Evolutionary conservation across 2,888 invertebrate genomes (phyloP), one percentile per base, ranked within the genome.

Genomic region (Lasioglossum pauxillum): DNA sequence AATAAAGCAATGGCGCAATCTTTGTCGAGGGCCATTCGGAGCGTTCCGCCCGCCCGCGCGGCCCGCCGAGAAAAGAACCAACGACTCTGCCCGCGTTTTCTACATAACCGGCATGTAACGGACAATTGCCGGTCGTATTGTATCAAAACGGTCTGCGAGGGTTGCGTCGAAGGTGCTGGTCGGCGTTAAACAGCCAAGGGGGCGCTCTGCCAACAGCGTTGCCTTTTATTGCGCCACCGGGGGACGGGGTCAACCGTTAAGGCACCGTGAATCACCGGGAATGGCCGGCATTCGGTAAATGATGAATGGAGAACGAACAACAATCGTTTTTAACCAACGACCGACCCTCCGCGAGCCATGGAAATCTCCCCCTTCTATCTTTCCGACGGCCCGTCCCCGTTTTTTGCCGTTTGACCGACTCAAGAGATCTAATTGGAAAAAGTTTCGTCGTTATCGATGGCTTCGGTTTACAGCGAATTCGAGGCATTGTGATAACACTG

Each of bases 181-280:
- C 38, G 73, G 74, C 44, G 76, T 77, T 79, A 77, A 79, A 82
- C 41, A 57, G 53, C 76, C 53, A 53, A 72, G 49, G 60, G 69
- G 69, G 69, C 31, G 69, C 49, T 44, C 83, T 86, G 87, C 87
- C 87, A 86, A 83, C 41, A 78, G 80, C 46, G 80, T 80, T 80
- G 31, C 78, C 83, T 71, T 80, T 86, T 86, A 80, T 86, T 83
- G 82, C 78, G n/a, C 75, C 27, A 38, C 16, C 31, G 14, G 5
- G 5, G 57, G 73, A 57, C 73, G 72, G 80, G 87, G 83, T 87
- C 87, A 74, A 86, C 80, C 75, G 78, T 80, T 83, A 78, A 73
- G 80, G 46, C 49, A 76, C 27, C 69, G 72, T 78, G 78, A 86
- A 87, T 80, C 83, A 74, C 46, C 57, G 64, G 46, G 38, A 82